A percentile compares a stretch with the other conserved stretches of the same genome.
Conservation (phyloP, 2,797 vertebrate species). For the Acanthornis magna region DNA sequence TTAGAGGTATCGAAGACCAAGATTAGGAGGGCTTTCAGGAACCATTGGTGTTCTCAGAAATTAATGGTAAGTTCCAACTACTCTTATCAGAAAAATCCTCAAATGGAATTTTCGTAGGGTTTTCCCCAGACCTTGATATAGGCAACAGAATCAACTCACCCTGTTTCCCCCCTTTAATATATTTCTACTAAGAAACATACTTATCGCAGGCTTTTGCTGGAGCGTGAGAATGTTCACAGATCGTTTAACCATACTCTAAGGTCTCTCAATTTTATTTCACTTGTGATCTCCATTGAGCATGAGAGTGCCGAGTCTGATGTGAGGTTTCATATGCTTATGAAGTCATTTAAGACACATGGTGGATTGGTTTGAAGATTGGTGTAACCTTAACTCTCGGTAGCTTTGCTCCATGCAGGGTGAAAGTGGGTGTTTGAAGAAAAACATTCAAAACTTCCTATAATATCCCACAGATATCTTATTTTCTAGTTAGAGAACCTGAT, state of each 20-base stretch:
- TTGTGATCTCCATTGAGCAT: fast-evolving
- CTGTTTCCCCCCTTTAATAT: background rate
- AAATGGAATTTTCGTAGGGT: background rate
- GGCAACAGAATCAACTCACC: background rate
- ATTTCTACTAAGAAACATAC: background rate
- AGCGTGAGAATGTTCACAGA: background rate
- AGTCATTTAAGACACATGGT: background rate
- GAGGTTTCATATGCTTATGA: background rate
- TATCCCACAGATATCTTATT: background rate
- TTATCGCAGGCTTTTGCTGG: background rate
- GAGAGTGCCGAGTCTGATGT: background rate
- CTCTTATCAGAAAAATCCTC: background rate
- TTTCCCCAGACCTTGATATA: background rate
- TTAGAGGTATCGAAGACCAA: background rate
- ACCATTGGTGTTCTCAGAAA: background rate
- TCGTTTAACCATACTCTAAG: fast-evolving
- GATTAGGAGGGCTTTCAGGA: background rate
- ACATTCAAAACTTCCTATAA: background rate
- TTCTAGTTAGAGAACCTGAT: background rate
- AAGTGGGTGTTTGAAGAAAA: background rate
- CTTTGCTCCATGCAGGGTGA: background rate
- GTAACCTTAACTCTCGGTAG: background rate
- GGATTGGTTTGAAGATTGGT: background rate
- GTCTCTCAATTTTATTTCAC: background rate
- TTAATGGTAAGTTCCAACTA: background rate